phyloP scores from a whole-genome alignment of 2,888 invertebrate genomes.

The Linhomoeus sp. region DNA sequence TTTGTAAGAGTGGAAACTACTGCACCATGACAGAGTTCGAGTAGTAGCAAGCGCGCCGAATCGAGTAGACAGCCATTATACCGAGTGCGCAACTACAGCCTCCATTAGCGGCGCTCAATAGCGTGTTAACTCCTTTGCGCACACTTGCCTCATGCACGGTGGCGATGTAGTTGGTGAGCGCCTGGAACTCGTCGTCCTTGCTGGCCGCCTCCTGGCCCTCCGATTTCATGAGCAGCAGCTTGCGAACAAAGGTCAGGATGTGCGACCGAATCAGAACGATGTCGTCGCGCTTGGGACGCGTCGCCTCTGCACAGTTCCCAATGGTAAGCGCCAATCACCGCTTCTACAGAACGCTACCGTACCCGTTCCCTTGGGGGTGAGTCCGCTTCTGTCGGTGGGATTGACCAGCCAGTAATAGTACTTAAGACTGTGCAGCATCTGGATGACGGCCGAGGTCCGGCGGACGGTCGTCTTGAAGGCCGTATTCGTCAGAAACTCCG shows the following conservation, averaged over 20 bases:
- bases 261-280: slow-evolving; percentile 80
- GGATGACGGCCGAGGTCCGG: slow-evolving; percentile 84
- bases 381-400: slow-evolving; percentile 80
- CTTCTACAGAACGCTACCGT: slow-evolving; percentile 28
- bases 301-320: slow-evolving; percentile 39
- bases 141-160: slow-evolving; percentile 96
- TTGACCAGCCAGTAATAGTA: slow-evolving; percentile 98
- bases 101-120: too few relatives aligned
- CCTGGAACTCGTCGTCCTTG: slow-evolving; percentile 94
- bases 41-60: too few relatives aligned
- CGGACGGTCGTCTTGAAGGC: slow-evolving; percentile 44
- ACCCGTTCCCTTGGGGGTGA: slow-evolving; percentile 84
- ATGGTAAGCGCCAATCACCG: too few relatives aligned
- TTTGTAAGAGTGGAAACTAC: too few relatives aligned
- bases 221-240: slow-evolving; percentile 55
- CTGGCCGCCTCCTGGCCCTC: slow-evolving; percentile 89
- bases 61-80: too few relatives aligned
- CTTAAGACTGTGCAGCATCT: slow-evolving; percentile 93
- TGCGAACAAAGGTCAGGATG: slow-evolving; percentile 59
- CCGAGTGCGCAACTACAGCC: too few relatives aligned
- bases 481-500: slow-evolving; percentile 92
- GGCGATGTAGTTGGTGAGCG: slow-evolving; percentile 87
- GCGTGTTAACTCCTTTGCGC: too few relatives aligned
- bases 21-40: too few relatives aligned
- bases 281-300: slow-evolving; percentile 77